Conservation (phyloP, 2,113 vertebrate genomes). For the Phrynocephalus versicolor region DNA sequence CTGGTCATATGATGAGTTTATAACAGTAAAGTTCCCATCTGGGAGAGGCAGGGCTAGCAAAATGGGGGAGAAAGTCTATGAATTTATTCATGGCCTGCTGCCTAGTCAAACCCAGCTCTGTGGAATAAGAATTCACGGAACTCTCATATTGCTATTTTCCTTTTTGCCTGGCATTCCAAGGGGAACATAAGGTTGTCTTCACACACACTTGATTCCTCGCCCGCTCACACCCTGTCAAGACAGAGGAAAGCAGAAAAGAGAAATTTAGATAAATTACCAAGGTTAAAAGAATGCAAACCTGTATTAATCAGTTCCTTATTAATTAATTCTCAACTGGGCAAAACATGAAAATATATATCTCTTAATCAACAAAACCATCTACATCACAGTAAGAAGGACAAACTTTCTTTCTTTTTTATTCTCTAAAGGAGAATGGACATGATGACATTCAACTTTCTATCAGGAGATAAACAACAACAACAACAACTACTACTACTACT, state of each 20-base stretch:
- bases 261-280: constrained; percentile 3
- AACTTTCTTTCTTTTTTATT: not conserved
- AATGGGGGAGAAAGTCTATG: constrained; percentile 49
- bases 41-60: constrained; percentile 13
- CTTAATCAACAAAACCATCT: not conserved
- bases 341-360: not conserved
- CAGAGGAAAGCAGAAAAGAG: not conserved
- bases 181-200: not conserved
- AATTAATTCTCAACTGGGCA: not conserved
- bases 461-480: too few species aligned
- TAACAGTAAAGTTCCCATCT: constrained; percentile 54
- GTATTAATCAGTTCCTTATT: constrained; percentile 10
- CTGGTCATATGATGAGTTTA: constrained; percentile 41
- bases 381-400: not conserved
- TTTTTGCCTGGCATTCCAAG: not conserved
- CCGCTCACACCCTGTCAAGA: too few species aligned
- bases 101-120: constrained; percentile 55
- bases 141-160: not conserved
- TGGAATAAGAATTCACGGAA: constrained; percentile 28
- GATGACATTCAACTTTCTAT: too few species aligned
- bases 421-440: not conserved
- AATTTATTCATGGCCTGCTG: constrained; percentile 76
- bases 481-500: too few species aligned
- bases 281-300: not conserved
- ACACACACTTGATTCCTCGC: too few species aligned